A percentile compares a stretch with the other conserved stretches of the same genome.
These are phyloP conservation scores for Brenthis ino DNA, from an alignment of 2,888 invertebrate genomes.

Conservation along the genomic window DNA sequence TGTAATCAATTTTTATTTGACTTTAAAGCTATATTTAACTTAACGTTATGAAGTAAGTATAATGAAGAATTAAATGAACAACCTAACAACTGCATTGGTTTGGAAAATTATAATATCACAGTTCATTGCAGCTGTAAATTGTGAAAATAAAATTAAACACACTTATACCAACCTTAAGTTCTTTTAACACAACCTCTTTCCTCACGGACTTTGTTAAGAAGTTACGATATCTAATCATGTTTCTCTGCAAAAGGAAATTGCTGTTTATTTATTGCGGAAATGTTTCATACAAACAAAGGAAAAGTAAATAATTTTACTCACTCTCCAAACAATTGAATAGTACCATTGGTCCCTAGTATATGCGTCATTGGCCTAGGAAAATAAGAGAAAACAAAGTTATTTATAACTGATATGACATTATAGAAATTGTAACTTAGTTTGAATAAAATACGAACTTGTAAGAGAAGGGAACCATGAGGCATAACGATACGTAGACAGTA, in stretches of 20 bases:
- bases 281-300: background rate
- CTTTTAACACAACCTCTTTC: slow-evolving; percentile 88
- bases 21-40: background rate
- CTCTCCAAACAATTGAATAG: slow-evolving; percentile 90
- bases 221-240: slow-evolving; percentile 88
- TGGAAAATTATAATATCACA: background rate
- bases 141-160: background rate
- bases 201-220: slow-evolving; percentile 85
- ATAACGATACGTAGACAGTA: slow-evolving; percentile 90
- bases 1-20: background rate
- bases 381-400: slow-evolving; percentile 18
- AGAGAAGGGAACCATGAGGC: slow-evolving; percentile 87
- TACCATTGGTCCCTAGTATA: slow-evolving; percentile 93
- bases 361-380: slow-evolving; percentile 87
- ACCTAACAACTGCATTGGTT: background rate
- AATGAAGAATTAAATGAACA: background rate
- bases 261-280: slow-evolving; percentile 2
- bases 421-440: slow-evolving; percentile 25
- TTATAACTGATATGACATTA: background rate
- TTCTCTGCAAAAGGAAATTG: slow-evolving; percentile 83
- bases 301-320: slow-evolving; percentile 59
- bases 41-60: too few relatives aligned
- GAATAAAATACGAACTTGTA: slow-evolving; percentile 74
- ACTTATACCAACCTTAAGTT: slow-evolving; percentile 83
- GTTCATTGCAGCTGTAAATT: background rate